Conservation (phyloP, 2,797 vertebrate species). For the Catamblyrhynchus diadema region DNA sequence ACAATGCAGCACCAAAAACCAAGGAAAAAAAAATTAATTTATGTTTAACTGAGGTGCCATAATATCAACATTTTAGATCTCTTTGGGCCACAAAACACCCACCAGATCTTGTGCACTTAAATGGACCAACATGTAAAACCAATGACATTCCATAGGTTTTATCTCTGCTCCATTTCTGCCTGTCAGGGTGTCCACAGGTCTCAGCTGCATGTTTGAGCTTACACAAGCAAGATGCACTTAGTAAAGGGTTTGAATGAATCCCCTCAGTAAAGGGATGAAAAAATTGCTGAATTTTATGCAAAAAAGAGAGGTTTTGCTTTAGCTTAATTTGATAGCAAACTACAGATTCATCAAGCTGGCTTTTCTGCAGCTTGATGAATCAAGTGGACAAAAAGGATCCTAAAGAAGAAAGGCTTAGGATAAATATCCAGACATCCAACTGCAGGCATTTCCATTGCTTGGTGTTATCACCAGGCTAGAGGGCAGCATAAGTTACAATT, state of each 20-base stretch:
- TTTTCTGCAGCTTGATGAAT: not conserved
- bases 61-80: slow-evolving; percentile 20
- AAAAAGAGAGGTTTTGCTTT: not conserved
- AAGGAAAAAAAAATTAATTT: slow-evolving; percentile 20
- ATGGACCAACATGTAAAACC: not conserved
- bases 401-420: not conserved
- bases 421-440: not conserved
- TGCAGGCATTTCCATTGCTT: not conserved
- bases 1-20: not conserved
- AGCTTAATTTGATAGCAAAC: not conserved
- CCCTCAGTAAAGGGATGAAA: not conserved
- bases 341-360: not conserved
- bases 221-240: not conserved
- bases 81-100: not conserved
- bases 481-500: not conserved
- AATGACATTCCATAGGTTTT: not conserved
- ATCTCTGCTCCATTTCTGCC: not conserved
- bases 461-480: not conserved
- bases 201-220: not conserved
- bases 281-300: not conserved
- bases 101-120: not conserved
- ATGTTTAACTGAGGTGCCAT: slow-evolving; percentile 32
- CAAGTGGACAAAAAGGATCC: not conserved
- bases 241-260: not conserved
- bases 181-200: not conserved